These are phyloP conservation scores for Crossocerus cetratus DNA, from an alignment of 2,888 invertebrate genomes.

Conservation along the genomic window DNA sequence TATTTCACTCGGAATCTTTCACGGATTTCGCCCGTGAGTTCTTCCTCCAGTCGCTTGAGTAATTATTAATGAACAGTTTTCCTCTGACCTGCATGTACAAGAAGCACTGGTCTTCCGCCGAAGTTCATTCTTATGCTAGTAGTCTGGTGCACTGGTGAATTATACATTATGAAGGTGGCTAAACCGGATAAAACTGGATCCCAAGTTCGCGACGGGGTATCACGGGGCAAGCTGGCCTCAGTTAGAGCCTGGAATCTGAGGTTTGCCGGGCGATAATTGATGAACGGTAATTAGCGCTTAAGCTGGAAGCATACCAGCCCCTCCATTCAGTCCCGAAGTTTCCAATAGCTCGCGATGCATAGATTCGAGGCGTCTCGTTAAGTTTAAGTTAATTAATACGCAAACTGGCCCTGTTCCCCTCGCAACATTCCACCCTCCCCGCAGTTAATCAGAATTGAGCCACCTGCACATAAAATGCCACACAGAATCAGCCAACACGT, in stretches of 20 bases:
- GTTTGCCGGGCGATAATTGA: conserved; percentile 47
- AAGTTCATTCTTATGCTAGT: too few species aligned
- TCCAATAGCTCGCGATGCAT: conserved; percentile 29
- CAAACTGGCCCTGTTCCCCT: neutral
- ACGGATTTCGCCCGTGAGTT: too few species aligned
- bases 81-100: too few species aligned
- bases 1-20: too few species aligned
- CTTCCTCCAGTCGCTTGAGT: too few species aligned
- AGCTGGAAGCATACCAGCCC: conserved; percentile 40
- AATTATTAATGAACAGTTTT: too few species aligned
- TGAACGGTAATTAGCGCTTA: conserved; percentile 57
- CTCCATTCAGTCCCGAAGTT: conserved; percentile 24
- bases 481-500: too few species aligned
- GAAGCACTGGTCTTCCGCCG: too few species aligned
- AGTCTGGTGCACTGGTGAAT: too few species aligned
- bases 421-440: too few species aligned
- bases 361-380: conserved; percentile 43
- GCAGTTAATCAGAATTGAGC: too few species aligned
- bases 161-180: neutral
- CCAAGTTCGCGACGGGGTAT: conserved; percentile 5
- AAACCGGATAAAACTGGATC: conserved; percentile 4
- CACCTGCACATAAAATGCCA: neutral
- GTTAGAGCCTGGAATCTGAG: conserved; percentile 35
- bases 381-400: conserved; percentile 55
- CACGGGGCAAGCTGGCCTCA: neutral